Base-by-base conservation (phyloP, 1,140 invertebrate genomes). In the Drosophila guanche region DNA sequence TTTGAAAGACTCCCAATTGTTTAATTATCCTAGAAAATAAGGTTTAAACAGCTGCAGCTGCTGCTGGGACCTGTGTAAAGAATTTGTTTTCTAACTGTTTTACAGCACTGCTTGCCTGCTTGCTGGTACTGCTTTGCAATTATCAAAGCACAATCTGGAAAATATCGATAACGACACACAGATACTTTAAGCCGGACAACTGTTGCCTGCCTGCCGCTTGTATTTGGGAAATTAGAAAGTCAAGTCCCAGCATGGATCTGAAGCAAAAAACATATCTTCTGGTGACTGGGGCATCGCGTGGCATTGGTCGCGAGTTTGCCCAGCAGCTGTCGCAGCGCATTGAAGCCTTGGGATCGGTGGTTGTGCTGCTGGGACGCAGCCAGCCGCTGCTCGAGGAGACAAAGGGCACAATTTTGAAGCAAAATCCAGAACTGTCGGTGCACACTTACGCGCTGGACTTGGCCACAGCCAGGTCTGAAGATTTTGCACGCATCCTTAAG, bases 251-350 rank as follows among this genome's bases (percentile, higher is more conserved):
- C 41, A 86, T 90, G 76, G 53, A 91, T 58, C 60, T 91, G n/a
- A 71, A 90, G 4, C 92, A 92, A 37, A 86, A 92, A 54, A 93
- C 92, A 6, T 93, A 93, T 69, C 92, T 93, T 61, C 79, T 97
- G 6, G 92, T 99, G 5, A 97, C 97, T 7, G 98, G 98, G 25
- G 97, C 97, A 0, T 97, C 96, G 66, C 94, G 95, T 86, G 98
- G 98, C 33, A 97, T 99, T 62, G 98, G 98, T 8, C 93, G 93
- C 68, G 93, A 95, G 71, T 94, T 98, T 50, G 95, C 96, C 23
- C 90, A 95, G 14, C 94, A 95, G 85, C 93, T 97, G 63, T 92
- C 95, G 0, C 10, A 51, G 0, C 92, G 93, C 55, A 83, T 93
- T 27, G 90, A 96, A 25, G 92, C 92, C 1, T 71, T 93, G 2